A percentile compares a stretch with the other conserved stretches of the same genome.
Conservation (phyloP, 2,888 invertebrate species). For the Drosophila testacea region DNA sequence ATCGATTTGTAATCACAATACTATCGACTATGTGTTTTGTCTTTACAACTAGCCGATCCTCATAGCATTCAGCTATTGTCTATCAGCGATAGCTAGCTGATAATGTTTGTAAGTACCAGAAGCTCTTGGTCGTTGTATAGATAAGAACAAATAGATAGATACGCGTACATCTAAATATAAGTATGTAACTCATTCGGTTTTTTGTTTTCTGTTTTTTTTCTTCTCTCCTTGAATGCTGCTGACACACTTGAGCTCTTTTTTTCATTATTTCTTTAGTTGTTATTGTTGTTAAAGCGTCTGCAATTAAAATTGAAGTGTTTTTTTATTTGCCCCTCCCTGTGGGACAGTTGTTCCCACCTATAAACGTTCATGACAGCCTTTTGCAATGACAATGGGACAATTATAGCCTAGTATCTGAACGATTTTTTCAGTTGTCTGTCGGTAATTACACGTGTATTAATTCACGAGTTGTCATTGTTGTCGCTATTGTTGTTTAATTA, state of each 20-base stretch:
- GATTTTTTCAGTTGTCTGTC: conserved; percentile 45
- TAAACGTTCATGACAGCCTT: conserved; percentile 32
- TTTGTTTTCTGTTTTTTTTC: no score
- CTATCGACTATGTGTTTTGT: not conserved
- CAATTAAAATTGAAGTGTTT: conserved; percentile 42
- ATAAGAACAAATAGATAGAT: conserved; percentile 26
- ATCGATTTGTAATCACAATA: not conserved
- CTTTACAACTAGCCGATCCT: not conserved
- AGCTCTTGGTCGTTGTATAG: conserved; percentile 13
- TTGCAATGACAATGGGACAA: conserved; percentile 65
- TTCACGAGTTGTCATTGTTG: conserved; percentile 55
- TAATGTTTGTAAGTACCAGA: conserved; percentile 8
- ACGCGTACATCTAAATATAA: conserved; percentile 35
- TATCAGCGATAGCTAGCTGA: conserved; percentile 3
- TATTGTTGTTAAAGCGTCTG: conserved; percentile 14
- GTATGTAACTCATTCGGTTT: conserved; percentile 21
- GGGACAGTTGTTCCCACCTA: conserved; percentile 14
- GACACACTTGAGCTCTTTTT: conserved; percentile 44
- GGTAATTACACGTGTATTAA: conserved; percentile 65
- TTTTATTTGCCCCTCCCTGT: conserved; percentile 3
- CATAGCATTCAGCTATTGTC: conserved; percentile 1
- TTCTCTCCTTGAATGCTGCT: conserved; percentile 41
- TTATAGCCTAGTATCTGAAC: conserved; percentile 57
- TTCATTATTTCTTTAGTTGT: conserved; percentile 6
- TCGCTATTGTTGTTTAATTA: conserved; percentile 60